Evolutionary conservation across 2,113 vertebrate species (phyloP), one percentile per base, ranked within the genome.

Genomic region (Sterrhoptilus dennistouni): DNA sequence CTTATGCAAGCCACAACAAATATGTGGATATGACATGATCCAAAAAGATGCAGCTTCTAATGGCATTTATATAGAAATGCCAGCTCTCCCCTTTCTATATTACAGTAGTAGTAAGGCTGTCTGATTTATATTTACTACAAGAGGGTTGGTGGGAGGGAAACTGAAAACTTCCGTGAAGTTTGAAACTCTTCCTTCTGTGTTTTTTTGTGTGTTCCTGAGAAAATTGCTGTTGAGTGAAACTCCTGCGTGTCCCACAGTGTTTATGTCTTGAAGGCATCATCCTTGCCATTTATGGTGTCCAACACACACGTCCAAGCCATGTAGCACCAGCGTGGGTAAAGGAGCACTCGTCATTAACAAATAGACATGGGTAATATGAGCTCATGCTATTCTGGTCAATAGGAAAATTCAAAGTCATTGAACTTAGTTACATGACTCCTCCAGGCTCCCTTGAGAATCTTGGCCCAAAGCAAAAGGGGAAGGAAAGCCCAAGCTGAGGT

Each of bases 351-450:
- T 94, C 11, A 65, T 90, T 96, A 92, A 89, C 95, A 90, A 95
- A 83, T 8, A 95, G 93, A 28, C 47, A 3, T 16, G 93, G 47
- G 94, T 96, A 97, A 97, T 12, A 31, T 71, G 92, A 97, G 92
- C 94, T 90, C 66, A 53, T 84, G 90, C 90, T 94, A 95, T 96
- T 96, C 93, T 95, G 68, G 96, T 97, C 92, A 83, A 78, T 90
- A 83, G 96, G 92, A 97, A 90, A 93, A 94, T 94, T 92, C 79
- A 61, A 49, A 96, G 80, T 63, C 0, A 2, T 90, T 93, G 83
- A 75, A 87, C 80, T 86, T 70, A 54, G 90, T 95, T 93, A 92
- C 31, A 38, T 81, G 94, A 95, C 42, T 93, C 91, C 89, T 88
- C 0, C 1, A 93, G 64, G 76, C 83, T 97, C 96, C 88, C 90